Evolutionary conservation across 2,888 invertebrate genomes (phyloP), one percentile per base, ranked within the genome.

Genomic region (Apantesis nais): DNA sequence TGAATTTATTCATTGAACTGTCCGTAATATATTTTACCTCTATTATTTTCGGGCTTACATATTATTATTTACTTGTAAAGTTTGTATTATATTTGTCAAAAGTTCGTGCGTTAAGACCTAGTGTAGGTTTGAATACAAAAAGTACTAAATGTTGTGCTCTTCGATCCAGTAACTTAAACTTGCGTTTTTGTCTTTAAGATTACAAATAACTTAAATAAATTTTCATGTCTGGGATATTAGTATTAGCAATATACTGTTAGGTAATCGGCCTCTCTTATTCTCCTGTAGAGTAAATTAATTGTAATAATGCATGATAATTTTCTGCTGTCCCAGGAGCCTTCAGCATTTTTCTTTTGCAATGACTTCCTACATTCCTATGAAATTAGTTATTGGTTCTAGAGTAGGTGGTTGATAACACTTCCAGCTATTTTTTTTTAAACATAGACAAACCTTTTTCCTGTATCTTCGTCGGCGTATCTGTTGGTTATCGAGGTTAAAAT

Each of bases 1-100:
- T 39, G 39, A 39, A 58, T 58, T 25, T 62, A 39, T 58, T 68
- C 31, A n/a, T 55, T 55, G 63, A 58, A 58, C 52, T 29, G 29
- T 7, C 22, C n/a, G 39, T 12, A 39, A 55, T 52, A 63, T 41
- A 55, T 41, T 39, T 68, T 41, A 1, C 14, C 9, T 9, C 19
- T 14, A 16, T 7, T n/a, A 55, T 63, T 68, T 63, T 41, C 31
- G 52, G 22, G n/a, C n/a, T 16, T 22, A 19, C 37, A 68, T 62
- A 37, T 39, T 39, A 52, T 37, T 16, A 55, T 25, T 55, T 14
- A 55, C 25, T 55, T 25, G 12, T 25, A 25, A 12, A 55, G 55
- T 25, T 55, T n/a, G 55, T 44, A 25, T 55, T 25, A 12, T 8
- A 52, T n/a, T 52, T 8, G 19, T 11, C 4, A 55, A 12, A 55